Evolutionary conservation across 2,888 invertebrate species (phyloP), one percentile per base, ranked within the genome.

Genomic region (Campoplex capitator): DNA sequence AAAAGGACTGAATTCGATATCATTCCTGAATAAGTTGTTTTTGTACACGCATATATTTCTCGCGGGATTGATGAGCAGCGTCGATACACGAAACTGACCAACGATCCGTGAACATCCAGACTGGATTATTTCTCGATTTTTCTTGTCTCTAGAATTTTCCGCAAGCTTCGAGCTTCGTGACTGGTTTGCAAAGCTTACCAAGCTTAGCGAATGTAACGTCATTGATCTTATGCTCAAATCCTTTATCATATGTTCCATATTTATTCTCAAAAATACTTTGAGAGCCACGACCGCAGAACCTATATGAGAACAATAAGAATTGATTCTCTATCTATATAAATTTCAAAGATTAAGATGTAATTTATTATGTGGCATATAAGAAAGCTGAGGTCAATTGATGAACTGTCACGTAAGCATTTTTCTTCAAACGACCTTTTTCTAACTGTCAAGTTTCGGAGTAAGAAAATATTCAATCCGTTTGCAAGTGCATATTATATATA

Each of bases 141-240:
- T 73, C 38, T 76, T 73, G 48, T 16, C 35, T 65, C 51, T 65
- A 48, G 32, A 32, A 83, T 73, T 78, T 86, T 83, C 71, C 83
- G 83, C 86, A 58, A 83, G 80, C 80, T 67, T 68, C 80, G 86
- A 80, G 51, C 58, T 86, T 83, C 86, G 86, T 86, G 86, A 86
- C 83, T 76, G 23, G 83, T 76, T 81, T 86, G 56, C 86, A 42
- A 73, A 77, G 68, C 32, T 76, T 38, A 23, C 48, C 48, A 16
- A 23, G 38, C n/a, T 51, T 54, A 28, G 65, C 9, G 18, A 45
- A 48, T 62, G 38, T 32, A 76, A 13, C 42, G 54, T 68, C 38
- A 11, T 16, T 35, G 38, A 54, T 67, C 35, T 77, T 51, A 13
- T 65, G 76, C n/a, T 65, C 32, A 32, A 68, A 54, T 54, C 13